Evolutionary conservation across 1,140 invertebrate species (phyloP), one percentile per base, ranked within the genome.

Genomic region (Samia ricini): DNA sequence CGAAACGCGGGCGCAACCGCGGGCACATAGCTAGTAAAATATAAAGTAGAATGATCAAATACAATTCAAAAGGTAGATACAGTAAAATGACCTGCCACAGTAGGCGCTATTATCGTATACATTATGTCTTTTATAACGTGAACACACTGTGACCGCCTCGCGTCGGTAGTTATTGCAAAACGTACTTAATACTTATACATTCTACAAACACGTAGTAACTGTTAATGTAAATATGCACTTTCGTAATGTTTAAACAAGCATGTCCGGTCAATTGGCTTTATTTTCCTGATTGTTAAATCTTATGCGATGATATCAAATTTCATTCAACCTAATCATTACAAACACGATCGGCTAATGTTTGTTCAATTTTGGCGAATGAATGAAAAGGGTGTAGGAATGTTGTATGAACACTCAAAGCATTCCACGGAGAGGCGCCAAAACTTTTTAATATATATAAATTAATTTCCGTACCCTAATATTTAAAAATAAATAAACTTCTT

Each of bases 81-180:
- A 4, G 15, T 23, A 18, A 5, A 22, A 1, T 55, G 22, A 54
- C 22, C 52, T 23, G 22, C 5, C 52, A 22, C 52, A 55, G 52
- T 21, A 24, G 52, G n/a, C 48, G 20, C 15, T 55, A 22, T 24
- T 55, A 55, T 55, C 6, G 10, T 23, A 22, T 12, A n/a, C 50
- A 24, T 55, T 24, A 55, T 10, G 18, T 55, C 10, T 55, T 55
- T 24, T 55, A 55, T 55, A 23, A 15, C 52, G 52, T 21, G 22
- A 22, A 24, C 52, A 55, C 50, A 52, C 18, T 21, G 10, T 55
- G 20, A 6, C 10, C 52, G 6, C 24, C n/a, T 22, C 21, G 6
- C 24, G 24, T 22, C 21, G 19, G 21, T 15, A 23, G 52, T 55
- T 55, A 23, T 55, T 55, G 52, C 52, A 55, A 55, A 22, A 23